phyloP scores from a whole-genome alignment of 2,888 invertebrate species.

The Epirrita christyi region DNA sequence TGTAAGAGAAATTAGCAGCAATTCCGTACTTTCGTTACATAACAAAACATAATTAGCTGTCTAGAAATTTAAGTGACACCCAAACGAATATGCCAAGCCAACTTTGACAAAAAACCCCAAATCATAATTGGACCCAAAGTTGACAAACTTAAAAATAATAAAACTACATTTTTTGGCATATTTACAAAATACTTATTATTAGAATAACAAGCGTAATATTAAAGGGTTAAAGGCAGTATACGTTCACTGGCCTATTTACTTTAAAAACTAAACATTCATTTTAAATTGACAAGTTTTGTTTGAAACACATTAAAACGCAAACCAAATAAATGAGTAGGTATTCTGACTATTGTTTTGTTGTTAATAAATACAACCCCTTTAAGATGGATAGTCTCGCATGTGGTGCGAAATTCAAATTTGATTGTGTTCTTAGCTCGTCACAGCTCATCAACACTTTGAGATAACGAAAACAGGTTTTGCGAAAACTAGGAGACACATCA shows the following conservation, averaged over 20 bases:
- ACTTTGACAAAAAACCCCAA: slow-evolving; percentile 2
- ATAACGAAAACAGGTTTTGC: too few relatives aligned
- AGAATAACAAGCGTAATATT: slow-evolving; percentile 36
- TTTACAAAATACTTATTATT: slow-evolving; percentile 56
- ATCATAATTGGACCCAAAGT: background rate
- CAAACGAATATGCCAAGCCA: background rate
- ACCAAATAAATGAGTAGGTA: too few relatives aligned
- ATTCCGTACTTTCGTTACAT: background rate
- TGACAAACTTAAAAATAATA: slow-evolving; percentile 29
- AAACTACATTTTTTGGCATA: slow-evolving; percentile 56
- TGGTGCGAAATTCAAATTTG: too few relatives aligned
- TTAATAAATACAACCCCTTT: too few relatives aligned
- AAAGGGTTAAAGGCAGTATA: slow-evolving; percentile 21
- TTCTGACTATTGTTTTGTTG: too few relatives aligned
- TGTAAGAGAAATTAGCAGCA: too few relatives aligned
- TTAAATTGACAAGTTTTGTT: too few relatives aligned
- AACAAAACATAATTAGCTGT: background rate
- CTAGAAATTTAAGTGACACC: background rate
- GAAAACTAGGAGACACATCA: too few relatives aligned
- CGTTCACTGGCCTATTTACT: background rate
- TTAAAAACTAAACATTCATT: background rate
- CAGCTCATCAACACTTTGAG: too few relatives aligned
- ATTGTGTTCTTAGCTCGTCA: too few relatives aligned
- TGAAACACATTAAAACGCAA: too few relatives aligned
- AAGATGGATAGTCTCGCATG: too few relatives aligned